These are phyloP conservation scores for Laticauda colubrina DNA, from an alignment of 2,113 vertebrate genomes.

Conservation along the genomic window DNA sequence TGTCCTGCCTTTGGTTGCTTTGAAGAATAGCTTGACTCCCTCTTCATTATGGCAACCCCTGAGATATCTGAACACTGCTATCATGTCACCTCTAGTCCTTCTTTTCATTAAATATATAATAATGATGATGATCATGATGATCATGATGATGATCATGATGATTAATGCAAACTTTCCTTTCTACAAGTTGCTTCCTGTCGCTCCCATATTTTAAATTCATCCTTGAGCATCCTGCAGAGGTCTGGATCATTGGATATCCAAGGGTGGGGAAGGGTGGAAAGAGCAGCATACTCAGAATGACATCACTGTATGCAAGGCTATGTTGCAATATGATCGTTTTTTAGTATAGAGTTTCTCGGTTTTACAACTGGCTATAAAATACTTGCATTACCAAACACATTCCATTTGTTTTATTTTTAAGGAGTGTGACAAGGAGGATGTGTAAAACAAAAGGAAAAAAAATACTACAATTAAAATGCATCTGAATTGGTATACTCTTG, in stretches of 20 bases:
- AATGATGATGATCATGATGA: too few species aligned
- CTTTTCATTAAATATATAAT: too few species aligned
- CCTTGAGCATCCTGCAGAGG: not conserved
- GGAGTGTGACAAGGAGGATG: not conserved
- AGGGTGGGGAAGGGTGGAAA: not conserved
- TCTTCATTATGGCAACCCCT: too few species aligned
- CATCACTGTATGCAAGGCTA: not conserved
- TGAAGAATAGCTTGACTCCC: too few species aligned
- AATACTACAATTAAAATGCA: not conserved
- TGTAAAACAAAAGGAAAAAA: not conserved
- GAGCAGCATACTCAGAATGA: not conserved
- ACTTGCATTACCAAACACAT: not conserved
- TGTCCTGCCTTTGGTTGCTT: too few species aligned
- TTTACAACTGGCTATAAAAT: not conserved
- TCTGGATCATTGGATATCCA: not conserved
- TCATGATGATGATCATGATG: too few species aligned
- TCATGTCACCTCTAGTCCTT: too few species aligned
- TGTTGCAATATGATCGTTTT: not conserved
- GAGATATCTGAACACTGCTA: too few species aligned
- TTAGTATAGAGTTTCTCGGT: not conserved
- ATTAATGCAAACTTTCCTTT: not conserved
- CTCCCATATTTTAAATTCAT: not conserved
- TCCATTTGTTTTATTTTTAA: not conserved
- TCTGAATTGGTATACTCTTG: not conserved
- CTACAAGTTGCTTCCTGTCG: not conserved